Evolutionary conservation across 2,797 vertebrate species (phyloP).

Genomic region (Philypnodon macrostomus): DNA sequence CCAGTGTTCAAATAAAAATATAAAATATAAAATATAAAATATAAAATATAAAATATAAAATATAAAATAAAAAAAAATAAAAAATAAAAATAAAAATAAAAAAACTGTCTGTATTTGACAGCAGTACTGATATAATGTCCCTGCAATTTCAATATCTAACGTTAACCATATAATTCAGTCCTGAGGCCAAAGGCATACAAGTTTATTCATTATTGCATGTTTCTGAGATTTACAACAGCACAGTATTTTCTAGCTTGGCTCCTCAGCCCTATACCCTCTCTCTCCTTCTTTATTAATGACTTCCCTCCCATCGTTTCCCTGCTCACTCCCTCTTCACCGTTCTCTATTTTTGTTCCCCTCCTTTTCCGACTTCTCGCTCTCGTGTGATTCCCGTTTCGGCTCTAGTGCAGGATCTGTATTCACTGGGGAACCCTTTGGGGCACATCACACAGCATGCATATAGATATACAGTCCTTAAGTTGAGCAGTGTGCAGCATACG

Average conservation of each 20-base stretch:
- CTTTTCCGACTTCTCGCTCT: conserved; percentile 3
- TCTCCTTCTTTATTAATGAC: conserved; percentile 30
- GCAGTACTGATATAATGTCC: conserved; percentile 25
- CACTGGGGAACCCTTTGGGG: conserved; percentile 46
- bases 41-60: too few relatives aligned
- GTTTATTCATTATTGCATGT: too few relatives aligned
- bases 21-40: too few relatives aligned
- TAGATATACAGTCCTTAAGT: conserved; percentile 36
- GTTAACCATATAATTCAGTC: too few relatives aligned
- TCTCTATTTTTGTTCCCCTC: conserved; percentile 29
- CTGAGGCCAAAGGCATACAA: too few relatives aligned
- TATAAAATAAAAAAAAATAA: too few relatives aligned
- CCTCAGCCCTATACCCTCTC: conserved; percentile 7
- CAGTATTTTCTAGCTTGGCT: too few relatives aligned
- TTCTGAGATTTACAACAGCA: background rate
- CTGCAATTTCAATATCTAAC: too few relatives aligned
- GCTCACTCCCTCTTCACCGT: conserved; percentile 18
- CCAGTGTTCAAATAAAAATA: too few relatives aligned
- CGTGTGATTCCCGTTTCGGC: conserved; percentile 41
- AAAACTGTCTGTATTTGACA: too few relatives aligned
- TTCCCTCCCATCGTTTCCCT: conserved; percentile 13
- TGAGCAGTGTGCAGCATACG: conserved; percentile 24
- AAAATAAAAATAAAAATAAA: too few relatives aligned
- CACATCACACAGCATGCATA: conserved; percentile 39
- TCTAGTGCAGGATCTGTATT: conserved; percentile 35